Base-by-base conservation (phyloP, 2,797 vertebrate species). In the Synaphobranchus kaupii region DNA sequence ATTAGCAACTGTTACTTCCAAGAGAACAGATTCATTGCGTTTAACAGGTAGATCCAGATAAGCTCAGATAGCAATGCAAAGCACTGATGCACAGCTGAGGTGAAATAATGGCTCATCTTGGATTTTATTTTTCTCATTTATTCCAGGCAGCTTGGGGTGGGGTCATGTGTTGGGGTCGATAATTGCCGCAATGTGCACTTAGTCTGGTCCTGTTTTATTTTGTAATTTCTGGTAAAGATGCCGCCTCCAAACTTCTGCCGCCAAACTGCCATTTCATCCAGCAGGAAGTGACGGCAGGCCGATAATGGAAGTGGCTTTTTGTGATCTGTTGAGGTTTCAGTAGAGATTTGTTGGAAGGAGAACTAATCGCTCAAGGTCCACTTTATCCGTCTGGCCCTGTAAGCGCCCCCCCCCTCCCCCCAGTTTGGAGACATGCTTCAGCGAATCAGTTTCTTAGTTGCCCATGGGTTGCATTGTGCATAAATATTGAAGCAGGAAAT, bases 401-500 rank as follows among this genome's bases (percentile, higher is more conserved):
- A 83, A 28, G 47, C 20, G 1, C 25, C 9, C 9, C 25, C 1
- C 22, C 48, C 2, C 85, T 87, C 88, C 92, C 88, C 31, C 89
- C 92, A 88, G 87, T 89, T 92, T 88, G 60, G 89, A 81, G 84
- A 48, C 86, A 56, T 22, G 73, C 76, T 86, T 78, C 31, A 54
- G 80, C 44, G 52, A 92, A 90, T 91, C 89, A 90, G 90, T 86
- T 91, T 92, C 89, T 92, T 86, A 91, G 90, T 88, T 86, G 92
- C 92, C 90, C 86, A 86, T 88, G 85, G 88, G 86, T 90, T 86
- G 63, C 90, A 88, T 84, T 86, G 89, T 92, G 93, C 94, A 93
- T 94, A 93, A 95, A 93, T 93, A 94, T 44, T 90, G 90, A 88
- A 83, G 90, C 90, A 92, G 96, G 94, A 96, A 96, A 94, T 95